These are phyloP conservation scores for Druon quercuslanigerum DNA, from an alignment of 1,140 invertebrate species.

Conservation along the genomic window DNA sequence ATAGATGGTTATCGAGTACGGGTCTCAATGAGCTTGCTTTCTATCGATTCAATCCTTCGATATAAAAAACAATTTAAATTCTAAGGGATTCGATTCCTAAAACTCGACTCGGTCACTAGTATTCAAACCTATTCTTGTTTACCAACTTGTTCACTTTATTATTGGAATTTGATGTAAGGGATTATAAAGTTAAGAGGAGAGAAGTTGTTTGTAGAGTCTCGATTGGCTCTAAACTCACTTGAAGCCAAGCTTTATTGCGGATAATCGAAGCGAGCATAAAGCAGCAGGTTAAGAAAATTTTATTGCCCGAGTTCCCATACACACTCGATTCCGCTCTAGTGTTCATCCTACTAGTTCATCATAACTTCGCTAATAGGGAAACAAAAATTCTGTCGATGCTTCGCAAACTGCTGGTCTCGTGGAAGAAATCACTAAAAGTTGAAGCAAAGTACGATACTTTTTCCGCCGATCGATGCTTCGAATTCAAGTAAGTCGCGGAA, in stretches of 20 bases:
- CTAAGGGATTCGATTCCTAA: not conserved
- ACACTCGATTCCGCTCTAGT: not conserved
- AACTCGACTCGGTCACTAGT: constrained; percentile 8
- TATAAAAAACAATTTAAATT: constrained; percentile 20
- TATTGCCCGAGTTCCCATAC: not conserved
- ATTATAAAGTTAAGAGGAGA: not conserved
- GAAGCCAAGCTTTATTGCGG: not conserved
- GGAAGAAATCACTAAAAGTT: constrained; percentile 27
- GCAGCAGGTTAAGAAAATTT: not conserved
- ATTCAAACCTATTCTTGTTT: constrained; percentile 13
- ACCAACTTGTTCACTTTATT: not conserved
- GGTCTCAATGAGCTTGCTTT: constrained; percentile 15
- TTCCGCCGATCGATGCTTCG: constrained; percentile 43
- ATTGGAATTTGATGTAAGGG: not conserved
- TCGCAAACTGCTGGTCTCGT: not conserved
- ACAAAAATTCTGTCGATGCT: not conserved
- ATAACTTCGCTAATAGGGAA: not conserved
- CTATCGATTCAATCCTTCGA: constrained; percentile 5
- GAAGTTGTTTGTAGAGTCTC: not conserved
- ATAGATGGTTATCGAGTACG: constrained; percentile 27
- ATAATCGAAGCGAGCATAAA: not conserved
- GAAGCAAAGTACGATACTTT: constrained; percentile 42
- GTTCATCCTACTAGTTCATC: not conserved
- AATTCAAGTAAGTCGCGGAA: constrained; percentile 33
- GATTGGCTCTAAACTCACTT: not conserved